Evolutionary conservation across 1,140 invertebrate species (phyloP).

Genomic region (Anthonomus grandis): DNA sequence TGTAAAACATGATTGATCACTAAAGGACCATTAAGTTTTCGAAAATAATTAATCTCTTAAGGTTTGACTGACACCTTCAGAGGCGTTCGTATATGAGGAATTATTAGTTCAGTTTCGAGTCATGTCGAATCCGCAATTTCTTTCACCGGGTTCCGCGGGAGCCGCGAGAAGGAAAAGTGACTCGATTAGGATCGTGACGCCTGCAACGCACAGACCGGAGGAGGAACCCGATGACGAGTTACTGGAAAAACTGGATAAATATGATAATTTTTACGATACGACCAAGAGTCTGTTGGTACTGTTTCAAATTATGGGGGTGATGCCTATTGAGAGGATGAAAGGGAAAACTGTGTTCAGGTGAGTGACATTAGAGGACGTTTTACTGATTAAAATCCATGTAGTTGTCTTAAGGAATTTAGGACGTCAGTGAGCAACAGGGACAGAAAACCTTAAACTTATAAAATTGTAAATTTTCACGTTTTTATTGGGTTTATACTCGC

Average conservation of each 20-base stretch:
- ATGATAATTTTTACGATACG: slow-evolving; percentile 63
- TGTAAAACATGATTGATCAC: slow-evolving; percentile 41
- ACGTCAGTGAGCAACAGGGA: too few species aligned
- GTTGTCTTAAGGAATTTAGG: not conserved
- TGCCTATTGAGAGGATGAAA: slow-evolving; percentile 63
- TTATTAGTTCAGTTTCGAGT: not conserved
- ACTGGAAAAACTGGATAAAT: slow-evolving; percentile 50
- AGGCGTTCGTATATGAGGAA: slow-evolving; percentile 1
- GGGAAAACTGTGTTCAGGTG: slow-evolving; percentile 48
- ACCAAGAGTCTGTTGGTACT: slow-evolving; percentile 64
- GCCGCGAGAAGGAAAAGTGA: slow-evolving; percentile 17
- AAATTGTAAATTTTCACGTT: too few species aligned
- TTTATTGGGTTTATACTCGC: too few species aligned
- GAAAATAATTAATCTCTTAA: slow-evolving; percentile 37
- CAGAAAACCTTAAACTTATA: too few species aligned
- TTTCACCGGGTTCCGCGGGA: not conserved
- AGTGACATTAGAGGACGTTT: too few species aligned
- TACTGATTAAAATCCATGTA: not conserved
- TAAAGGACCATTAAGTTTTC: slow-evolving; percentile 28
- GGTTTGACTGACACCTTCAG: slow-evolving; percentile 32
- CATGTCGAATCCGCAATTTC: not conserved
- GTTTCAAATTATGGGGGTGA: slow-evolving; percentile 69
- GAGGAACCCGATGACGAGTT: slow-evolving; percentile 40
- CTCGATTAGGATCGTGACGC: slow-evolving; percentile 20
- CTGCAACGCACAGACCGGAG: slow-evolving; percentile 6